Percentiles rank a stretch among this genome's conserved stretches.
Conservation (phyloP, 2,797 vertebrate species). For the Gymnodraco acuticeps region DNA sequence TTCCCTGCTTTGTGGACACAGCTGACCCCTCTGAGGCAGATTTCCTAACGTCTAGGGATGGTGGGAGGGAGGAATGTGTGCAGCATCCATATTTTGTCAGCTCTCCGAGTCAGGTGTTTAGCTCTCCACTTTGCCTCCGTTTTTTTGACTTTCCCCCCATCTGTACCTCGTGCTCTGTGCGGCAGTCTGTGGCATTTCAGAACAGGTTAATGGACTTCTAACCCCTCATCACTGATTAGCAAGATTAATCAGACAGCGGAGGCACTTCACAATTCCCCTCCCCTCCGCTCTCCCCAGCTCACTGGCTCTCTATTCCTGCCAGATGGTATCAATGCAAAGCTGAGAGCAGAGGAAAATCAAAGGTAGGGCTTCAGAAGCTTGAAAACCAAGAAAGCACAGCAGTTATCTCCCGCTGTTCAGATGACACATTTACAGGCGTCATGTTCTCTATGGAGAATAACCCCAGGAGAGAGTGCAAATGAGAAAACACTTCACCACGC, state of each 20-base stretch:
- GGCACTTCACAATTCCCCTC: conserved; percentile 41
- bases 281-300: conserved; percentile 40
- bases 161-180: conserved; percentile 46
- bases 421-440: conserved; percentile 64
- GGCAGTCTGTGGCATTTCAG: conserved; percentile 57
- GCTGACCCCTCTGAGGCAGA: conserved; percentile 38
- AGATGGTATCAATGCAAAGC: conserved; percentile 80
- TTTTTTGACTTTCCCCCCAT: conserved; percentile 40
- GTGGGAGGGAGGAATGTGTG: conserved; percentile 7
- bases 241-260: conserved; percentile 81
- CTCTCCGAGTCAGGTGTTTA: conserved; percentile 45
- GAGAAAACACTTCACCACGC: conserved; percentile 40
- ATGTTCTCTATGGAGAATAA: conserved; percentile 44
- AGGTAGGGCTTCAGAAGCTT: conserved; percentile 73
- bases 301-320: conserved; percentile 66
- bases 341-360: conserved; percentile 73
- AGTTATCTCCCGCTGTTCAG: conserved; percentile 75
- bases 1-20: conserved; percentile 38
- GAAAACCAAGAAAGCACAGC: conserved; percentile 66
- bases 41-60: conserved; percentile 23
- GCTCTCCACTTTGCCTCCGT: conserved; percentile 34
- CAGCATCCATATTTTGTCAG: conserved; percentile 50
- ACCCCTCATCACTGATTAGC: conserved; percentile 78
- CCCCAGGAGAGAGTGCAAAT: conserved; percentile 46
- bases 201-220: conserved; percentile 82